Percentiles rank a stretch among this genome's conserved stretches.
Conservation (phyloP, 2,888 invertebrate genomes). For the Taphrorychus bicolor region DNA sequence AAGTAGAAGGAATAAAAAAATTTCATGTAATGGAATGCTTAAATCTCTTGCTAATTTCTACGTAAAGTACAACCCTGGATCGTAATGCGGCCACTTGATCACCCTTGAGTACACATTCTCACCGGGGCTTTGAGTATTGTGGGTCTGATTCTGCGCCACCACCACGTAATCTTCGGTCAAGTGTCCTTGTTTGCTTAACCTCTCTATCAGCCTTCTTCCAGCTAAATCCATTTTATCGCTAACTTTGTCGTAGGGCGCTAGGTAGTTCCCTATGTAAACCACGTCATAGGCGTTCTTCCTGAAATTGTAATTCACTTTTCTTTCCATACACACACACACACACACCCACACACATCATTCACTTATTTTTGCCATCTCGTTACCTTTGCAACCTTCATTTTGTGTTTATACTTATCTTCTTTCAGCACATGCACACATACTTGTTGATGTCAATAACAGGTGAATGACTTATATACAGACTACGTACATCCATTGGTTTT, state of each 20-base stretch:
- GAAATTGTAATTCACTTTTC: too few species aligned
- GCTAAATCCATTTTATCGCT: constrained; percentile 60
- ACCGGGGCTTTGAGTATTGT: constrained; percentile 62
- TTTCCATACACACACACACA: too few species aligned
- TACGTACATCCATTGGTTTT: constrained; percentile 49
- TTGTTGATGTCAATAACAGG: too few species aligned
- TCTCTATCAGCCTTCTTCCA: constrained; percentile 58
- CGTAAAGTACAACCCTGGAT: constrained; percentile 27
- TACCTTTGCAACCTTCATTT: too few species aligned
- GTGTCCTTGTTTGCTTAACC: constrained; percentile 58
- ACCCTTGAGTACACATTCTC: constrained; percentile 61
- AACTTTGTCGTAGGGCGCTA: constrained; percentile 53
- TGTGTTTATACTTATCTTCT: too few species aligned
- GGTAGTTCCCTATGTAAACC: constrained; percentile 35
- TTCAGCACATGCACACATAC: too few species aligned
- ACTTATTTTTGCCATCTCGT: too few species aligned
- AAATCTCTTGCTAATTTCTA: too few species aligned
- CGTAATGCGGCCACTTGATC: constrained; percentile 62
- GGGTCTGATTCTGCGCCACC: constrained; percentile 64
- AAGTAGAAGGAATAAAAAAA: too few species aligned
- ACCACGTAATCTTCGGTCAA: constrained; percentile 61
- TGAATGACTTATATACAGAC: not conserved
- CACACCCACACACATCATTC: too few species aligned
- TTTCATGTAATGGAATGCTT: not conserved
- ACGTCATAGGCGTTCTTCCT: constrained; percentile 32